phyloP scores from a whole-genome alignment of 2,888 invertebrate genomes.

The Carterocephalus palaemon region DNA sequence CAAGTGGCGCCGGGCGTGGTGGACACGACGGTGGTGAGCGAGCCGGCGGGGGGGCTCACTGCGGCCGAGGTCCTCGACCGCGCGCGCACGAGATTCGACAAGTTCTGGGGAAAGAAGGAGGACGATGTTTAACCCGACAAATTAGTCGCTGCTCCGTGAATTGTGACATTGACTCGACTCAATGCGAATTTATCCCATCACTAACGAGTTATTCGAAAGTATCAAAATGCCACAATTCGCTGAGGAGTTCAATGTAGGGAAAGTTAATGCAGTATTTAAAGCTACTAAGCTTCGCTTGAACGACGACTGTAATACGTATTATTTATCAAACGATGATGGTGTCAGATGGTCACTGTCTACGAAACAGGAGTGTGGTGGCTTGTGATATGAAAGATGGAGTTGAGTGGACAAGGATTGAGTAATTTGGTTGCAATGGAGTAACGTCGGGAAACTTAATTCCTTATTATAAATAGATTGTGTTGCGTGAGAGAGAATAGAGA shows the following conservation, averaged over 20 bases:
- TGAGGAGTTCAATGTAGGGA: constrained; percentile 43
- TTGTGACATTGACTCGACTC: constrained; percentile 38
- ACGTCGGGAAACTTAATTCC: constrained; percentile 6
- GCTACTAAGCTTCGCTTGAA: constrained; percentile 70
- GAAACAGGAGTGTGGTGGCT: constrained; percentile 71
- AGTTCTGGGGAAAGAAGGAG: constrained; percentile 88
- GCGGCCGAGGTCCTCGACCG: constrained; percentile 88
- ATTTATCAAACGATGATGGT: constrained; percentile 50
- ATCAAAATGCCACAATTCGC: constrained; percentile 42
- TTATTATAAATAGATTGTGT: background rate
- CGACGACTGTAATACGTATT: constrained; percentile 56
- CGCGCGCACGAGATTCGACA: constrained; percentile 90
- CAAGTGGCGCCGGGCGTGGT: constrained; percentile 78
- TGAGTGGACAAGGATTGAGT: constrained; percentile 30
- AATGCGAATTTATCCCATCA: background rate
- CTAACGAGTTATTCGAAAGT: no score
- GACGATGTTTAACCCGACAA: constrained; percentile 71
- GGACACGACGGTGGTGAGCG: constrained; percentile 75
- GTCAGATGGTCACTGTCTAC: constrained; percentile 66
- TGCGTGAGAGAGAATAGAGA: background rate
- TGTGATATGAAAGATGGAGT: constrained; percentile 64
- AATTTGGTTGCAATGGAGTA: constrained; percentile 15
- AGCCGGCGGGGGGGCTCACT: constrained; percentile 72
- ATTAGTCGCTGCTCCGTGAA: constrained; percentile 39
- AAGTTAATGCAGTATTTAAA: constrained; percentile 53